Evolutionary conservation across 2,888 invertebrate genomes (phyloP).

Genomic region (Nematopogon swammerdamellus): DNA sequence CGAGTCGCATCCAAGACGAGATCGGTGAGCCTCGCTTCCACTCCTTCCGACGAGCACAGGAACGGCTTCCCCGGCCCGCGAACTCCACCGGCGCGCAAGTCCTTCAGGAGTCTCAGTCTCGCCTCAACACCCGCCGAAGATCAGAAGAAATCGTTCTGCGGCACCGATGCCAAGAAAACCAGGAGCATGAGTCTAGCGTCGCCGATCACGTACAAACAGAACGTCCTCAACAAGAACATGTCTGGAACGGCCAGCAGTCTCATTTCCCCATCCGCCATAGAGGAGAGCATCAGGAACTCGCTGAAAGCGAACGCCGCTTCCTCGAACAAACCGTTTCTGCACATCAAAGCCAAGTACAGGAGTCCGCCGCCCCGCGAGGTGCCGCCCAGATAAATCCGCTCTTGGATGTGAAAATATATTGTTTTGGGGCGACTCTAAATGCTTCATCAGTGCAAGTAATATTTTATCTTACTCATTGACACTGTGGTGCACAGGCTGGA

Average conservation of each 20-base stretch:
- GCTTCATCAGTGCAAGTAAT: too few relatives aligned
- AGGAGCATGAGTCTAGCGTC: constrained; percentile 42
- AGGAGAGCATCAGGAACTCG: constrained; percentile 43
- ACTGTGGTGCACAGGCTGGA: too few relatives aligned
- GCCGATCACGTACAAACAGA: constrained; percentile 22
- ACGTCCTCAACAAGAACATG: constrained; percentile 20
- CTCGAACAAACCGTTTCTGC: constrained; percentile 57
- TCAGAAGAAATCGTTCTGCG: constrained; percentile 22
- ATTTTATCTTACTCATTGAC: too few relatives aligned
- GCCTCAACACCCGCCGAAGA: constrained; percentile 35
- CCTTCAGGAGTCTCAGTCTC: constrained; percentile 19
- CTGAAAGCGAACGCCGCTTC: constrained; percentile 33
- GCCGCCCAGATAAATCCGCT: constrained; percentile 57
- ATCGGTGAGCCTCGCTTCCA: constrained; percentile 24
- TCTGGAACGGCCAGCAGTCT: constrained; percentile 26
- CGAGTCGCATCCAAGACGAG: constrained; percentile 19
- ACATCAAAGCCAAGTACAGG: constrained; percentile 71
- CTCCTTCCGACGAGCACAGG: constrained; percentile 20
- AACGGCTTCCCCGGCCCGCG: constrained; percentile 18
- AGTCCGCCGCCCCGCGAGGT: constrained; percentile 62
- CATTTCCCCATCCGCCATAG: constrained; percentile 46
- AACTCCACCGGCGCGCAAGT: constrained; percentile 25
- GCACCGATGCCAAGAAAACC: constrained; percentile 30
- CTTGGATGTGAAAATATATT: too few relatives aligned
- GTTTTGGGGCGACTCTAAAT: too few relatives aligned